Evolutionary conservation across 2,797 vertebrate genomes (phyloP).

Genomic region (Poeciliopsis infans): DNA sequence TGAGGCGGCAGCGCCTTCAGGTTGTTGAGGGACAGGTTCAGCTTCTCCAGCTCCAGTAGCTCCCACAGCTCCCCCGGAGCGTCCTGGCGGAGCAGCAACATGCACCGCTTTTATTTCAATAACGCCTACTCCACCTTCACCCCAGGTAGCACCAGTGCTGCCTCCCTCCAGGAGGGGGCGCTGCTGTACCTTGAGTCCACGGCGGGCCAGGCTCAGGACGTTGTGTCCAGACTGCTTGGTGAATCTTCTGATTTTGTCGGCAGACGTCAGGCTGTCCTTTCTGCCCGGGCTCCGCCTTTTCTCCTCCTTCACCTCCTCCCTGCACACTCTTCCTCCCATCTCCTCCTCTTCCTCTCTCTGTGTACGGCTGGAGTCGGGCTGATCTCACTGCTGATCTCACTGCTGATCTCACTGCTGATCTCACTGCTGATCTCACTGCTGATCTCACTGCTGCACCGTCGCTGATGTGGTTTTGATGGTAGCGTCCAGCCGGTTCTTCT

Average conservation of each 20-base stretch:
- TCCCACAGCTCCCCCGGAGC: slow-evolving; percentile 88
- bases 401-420: neutral
- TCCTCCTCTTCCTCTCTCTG: neutral
- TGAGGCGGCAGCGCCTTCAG: slow-evolving; percentile 81
- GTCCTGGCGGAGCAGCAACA: slow-evolving; percentile 41
- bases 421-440: neutral
- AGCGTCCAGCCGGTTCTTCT: no score
- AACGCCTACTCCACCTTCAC: no score
- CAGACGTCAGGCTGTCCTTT: slow-evolving; percentile 78
- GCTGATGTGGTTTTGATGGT: neutral
- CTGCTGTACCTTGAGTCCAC: slow-evolving; percentile 78
- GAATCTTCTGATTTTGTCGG: slow-evolving; percentile 73
- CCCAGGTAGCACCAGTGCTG: neutral
- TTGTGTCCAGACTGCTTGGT: slow-evolving; percentile 78
- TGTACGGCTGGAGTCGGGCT: neutral
- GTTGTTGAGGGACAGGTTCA: slow-evolving; percentile 90
- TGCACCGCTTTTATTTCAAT: neutral
- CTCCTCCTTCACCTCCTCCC: slow-evolving; percentile 52
- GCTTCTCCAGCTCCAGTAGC: slow-evolving; percentile 87
- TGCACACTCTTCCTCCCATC: slow-evolving; percentile 53
- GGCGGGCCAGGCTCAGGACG: slow-evolving; percentile 86
- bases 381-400: neutral
- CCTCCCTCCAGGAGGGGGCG: neutral
- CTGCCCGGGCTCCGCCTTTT: slow-evolving; percentile 65
- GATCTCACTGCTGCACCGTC: neutral